Conservation (phyloP, 1,140 invertebrate genomes). For the Drosophila arawakana region DNA sequence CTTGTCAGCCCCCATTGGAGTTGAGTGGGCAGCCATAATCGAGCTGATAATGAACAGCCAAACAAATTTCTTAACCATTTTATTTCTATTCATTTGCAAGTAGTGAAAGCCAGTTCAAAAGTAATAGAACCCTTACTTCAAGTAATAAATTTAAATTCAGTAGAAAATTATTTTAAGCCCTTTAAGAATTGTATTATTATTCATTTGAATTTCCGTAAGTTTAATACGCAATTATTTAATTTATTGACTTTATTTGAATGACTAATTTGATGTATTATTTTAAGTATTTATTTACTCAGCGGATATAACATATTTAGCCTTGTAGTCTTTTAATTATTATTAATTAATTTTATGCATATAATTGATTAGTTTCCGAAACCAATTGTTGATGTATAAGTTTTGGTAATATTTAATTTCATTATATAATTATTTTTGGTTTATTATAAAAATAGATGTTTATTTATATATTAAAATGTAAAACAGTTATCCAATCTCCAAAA, state of each 20-base stretch:
- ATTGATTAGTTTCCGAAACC: conserved; percentile 2
- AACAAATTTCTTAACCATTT: conserved; percentile 38
- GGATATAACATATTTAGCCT: background rate
- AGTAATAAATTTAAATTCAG: background rate
- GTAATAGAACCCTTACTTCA: conserved; percentile 16
- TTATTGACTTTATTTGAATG: background rate
- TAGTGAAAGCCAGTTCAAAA: conserved; percentile 38
- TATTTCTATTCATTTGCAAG: conserved; percentile 14
- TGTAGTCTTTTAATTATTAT: conserved; percentile 10
- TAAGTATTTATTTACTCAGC: conserved; percentile 16
- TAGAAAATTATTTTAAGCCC: background rate
- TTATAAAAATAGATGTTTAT: background rate
- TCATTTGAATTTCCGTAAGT: too few species aligned
- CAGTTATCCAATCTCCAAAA: background rate
- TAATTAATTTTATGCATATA: conserved; percentile 18
- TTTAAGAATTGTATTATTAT: too few species aligned
- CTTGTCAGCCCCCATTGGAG: conserved; percentile 51
- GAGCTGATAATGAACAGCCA: conserved; percentile 67
- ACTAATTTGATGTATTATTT: conserved; percentile 4
- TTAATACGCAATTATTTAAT: background rate
- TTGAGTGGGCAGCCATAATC: conserved; percentile 52
- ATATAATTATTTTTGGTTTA: background rate
- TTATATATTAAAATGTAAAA: background rate
- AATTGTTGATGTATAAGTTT: background rate
- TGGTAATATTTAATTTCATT: background rate